Evolutionary conservation across 2,888 invertebrate genomes (phyloP).

Genomic region (Drosophila cognata): DNA sequence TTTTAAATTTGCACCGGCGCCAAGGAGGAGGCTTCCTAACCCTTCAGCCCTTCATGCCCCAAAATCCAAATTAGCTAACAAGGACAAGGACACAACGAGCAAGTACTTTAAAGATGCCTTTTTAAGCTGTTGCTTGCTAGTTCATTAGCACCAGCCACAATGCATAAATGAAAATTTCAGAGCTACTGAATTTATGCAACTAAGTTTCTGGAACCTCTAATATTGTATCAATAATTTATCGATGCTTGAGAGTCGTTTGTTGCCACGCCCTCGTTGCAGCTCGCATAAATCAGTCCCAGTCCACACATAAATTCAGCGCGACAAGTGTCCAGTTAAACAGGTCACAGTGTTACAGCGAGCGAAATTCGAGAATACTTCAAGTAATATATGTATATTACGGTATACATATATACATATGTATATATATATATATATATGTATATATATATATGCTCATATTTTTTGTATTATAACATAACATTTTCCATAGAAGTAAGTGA

Average conservation of each 20-base stretch:
- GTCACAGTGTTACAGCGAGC: slow-evolving; percentile 28
- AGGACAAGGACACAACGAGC: slow-evolving; percentile 41
- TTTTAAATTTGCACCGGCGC: slow-evolving; percentile 33
- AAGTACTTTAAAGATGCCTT: slow-evolving; percentile 12
- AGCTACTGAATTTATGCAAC: slow-evolving; percentile 36
- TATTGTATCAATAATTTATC: slow-evolving; percentile 72
- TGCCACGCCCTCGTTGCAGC: slow-evolving; percentile 36
- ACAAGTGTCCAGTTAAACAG: slow-evolving; percentile 61
- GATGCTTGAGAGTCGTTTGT: slow-evolving; percentile 42
- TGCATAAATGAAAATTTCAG: slow-evolving; percentile 43
- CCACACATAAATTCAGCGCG: slow-evolving; percentile 62
- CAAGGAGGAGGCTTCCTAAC: neutral
- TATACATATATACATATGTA: neutral
- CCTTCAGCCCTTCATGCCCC: neutral
- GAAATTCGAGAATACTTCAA: slow-evolving; percentile 34
- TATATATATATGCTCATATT: slow-evolving; percentile 16
- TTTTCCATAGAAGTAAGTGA: slow-evolving; percentile 13
- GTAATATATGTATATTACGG: slow-evolving; percentile 14
- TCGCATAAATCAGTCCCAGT: slow-evolving; percentile 61
- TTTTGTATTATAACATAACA: slow-evolving; percentile 3
- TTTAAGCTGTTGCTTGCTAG: slow-evolving; percentile 22
- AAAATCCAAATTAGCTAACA: slow-evolving; percentile 44
- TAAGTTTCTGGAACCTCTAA: slow-evolving; percentile 18
- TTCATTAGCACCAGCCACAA: slow-evolving; percentile 40
- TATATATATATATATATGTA: slow-evolving; percentile 26